Percentiles rank a stretch among this genome's conserved stretches.
Evolutionary conservation across 2,888 invertebrate genomes (phyloP).

Genomic region (Pyralis farinalis): DNA sequence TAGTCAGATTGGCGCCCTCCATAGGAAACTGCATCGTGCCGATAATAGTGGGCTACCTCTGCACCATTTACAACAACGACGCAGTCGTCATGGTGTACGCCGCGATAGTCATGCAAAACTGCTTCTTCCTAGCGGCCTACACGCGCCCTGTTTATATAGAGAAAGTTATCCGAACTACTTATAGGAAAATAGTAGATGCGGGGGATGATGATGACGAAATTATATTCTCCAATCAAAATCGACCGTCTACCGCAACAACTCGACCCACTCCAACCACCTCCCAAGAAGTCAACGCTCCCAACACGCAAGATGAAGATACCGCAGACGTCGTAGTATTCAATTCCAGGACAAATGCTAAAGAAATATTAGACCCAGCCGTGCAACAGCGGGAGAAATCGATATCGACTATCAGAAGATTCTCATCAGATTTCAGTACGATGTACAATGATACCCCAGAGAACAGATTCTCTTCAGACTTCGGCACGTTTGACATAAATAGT

Average conservation of each 20-base stretch:
- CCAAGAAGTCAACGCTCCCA: conserved; percentile 23
- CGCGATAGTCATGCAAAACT: conserved; percentile 80
- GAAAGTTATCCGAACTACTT: conserved; percentile 62
- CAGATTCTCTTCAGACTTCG: conserved; percentile 46
- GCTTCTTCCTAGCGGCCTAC: conserved; percentile 73
- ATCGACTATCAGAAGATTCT: conserved; percentile 41
- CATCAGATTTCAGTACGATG: conserved; percentile 52
- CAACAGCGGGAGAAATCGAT: conserved; percentile 45
- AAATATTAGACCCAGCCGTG: conserved; percentile 59
- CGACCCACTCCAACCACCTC: conserved; percentile 1
- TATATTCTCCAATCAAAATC: conserved; percentile 71
- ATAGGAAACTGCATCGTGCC: conserved; percentile 78
- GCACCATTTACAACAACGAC: conserved; percentile 58
- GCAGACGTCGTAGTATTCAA: conserved; percentile 67
- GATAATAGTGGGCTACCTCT: conserved; percentile 70
- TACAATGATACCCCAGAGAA: conserved; percentile 28
- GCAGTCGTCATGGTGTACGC: conserved; percentile 79
- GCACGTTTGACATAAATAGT: conserved; percentile 42
- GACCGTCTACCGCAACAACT: no score
- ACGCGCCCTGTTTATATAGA: conserved; percentile 78
- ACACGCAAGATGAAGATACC: conserved; percentile 52
- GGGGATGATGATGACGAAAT: conserved; percentile 80
- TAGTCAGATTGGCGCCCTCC: conserved; percentile 74
- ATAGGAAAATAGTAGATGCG: conserved; percentile 67
- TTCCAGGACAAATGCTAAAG: conserved; percentile 56